Percentiles rank a stretch among this genome's conserved stretches.
Evolutionary conservation across 2,888 invertebrate genomes (phyloP).

Genomic region (Tetragonula carbonaria): DNA sequence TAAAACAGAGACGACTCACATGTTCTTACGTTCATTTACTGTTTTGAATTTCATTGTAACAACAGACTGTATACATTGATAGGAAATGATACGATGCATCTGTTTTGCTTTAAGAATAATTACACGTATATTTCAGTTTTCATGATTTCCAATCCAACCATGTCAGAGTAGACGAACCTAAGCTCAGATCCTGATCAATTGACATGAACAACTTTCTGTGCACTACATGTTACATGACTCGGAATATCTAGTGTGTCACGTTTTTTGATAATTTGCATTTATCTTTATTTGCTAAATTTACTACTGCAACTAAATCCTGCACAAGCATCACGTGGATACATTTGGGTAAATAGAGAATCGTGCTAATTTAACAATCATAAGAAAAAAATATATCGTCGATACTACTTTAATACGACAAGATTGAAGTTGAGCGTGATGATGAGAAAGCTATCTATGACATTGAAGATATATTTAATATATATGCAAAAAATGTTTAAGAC

Average conservation of each 20-base stretch:
- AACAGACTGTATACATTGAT: neutral
- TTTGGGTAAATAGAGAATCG: neutral
- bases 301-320: neutral
- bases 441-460: neutral
- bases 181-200: conserved; percentile 14
- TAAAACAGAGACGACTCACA: neutral
- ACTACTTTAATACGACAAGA: neutral
- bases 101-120: conserved; percentile 31
- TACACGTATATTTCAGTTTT: conserved; percentile 20
- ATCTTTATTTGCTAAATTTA: conserved; percentile 18
- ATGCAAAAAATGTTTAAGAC: no score
- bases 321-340: neutral
- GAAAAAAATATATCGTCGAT: neutral
- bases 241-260: neutral
- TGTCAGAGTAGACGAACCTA: conserved; percentile 10
- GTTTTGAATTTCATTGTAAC: neutral
- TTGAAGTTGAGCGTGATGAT: neutral
- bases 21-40: neutral
- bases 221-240: conserved; percentile 11
- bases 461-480: neutral
- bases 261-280: neutral
- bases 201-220: conserved; percentile 13
- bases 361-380: neutral
- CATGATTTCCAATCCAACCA: conserved; percentile 1
- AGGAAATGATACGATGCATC: neutral